Base-by-base conservation (phyloP, 2,888 invertebrate genomes). In the Nomada flava region DNA sequence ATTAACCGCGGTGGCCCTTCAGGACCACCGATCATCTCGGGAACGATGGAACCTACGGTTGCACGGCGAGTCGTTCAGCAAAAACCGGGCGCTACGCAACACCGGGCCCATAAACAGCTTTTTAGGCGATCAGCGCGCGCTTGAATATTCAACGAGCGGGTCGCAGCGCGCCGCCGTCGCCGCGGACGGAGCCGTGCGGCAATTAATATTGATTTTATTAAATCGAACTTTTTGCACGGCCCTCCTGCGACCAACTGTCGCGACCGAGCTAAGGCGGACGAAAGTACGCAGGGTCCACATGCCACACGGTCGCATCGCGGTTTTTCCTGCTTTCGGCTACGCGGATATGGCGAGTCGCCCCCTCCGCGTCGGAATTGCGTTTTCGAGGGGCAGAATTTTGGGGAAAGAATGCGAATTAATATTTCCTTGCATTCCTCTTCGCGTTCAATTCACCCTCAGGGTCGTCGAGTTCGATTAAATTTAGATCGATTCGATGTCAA, bases 141-240 rank as follows among this genome's bases (percentile, higher is more conserved):
- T 92, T 93, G 93, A 93, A 93, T 93, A 93, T 93, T 92, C 93
- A 93, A 92, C 91, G 87, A 82, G 89, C 70, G 73, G 78, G 74
- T 76, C 79, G 85, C 70, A 77, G 68, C 82, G 68, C 69, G 57
- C 44, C 57, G 67, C 42, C 53, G 59, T 55, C 23, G 55, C n/a
- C 29, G 74, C 67, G 76, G 83, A 87, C 88, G 84, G 80, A 86
- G 83, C 88, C 80, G 86, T 55, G 73, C 86, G 88, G 91, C 91
- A 93, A 93, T 93, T 93, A 93, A 93, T 93, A 93, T 92, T 92
- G 92, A 92, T 92, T 93, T 93, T 92, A 93, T 93, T 92, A 92
- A 92, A 91, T 90, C 84, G 83, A 82, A 87, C 87, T 88, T 92
- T 90, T 90, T 92, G 88, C 63, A 78, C 63, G 23, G 26, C 2